Conservation (phyloP, 2,797 vertebrate species). For the Gadopsis bispinosus region DNA sequence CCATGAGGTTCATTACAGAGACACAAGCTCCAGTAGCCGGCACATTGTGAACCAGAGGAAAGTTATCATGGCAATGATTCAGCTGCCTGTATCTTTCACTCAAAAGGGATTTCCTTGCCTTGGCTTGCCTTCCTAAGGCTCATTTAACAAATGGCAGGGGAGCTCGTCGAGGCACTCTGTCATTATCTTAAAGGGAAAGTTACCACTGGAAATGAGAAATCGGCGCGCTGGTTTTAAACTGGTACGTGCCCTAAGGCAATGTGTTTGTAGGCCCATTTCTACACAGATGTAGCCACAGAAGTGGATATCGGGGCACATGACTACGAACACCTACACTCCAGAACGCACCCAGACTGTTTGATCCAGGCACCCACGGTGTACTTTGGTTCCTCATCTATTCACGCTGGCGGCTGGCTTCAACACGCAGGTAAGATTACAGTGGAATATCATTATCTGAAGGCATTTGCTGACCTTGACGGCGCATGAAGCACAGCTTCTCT, state of each 20-base stretch:
- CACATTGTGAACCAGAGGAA: conserved; percentile 78
- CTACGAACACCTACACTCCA: conserved; percentile 23
- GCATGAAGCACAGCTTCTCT: conserved; percentile 52
- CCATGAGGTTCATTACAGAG: conserved; percentile 86
- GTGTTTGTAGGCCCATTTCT: conserved; percentile 36
- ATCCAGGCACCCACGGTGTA: conserved; percentile 33
- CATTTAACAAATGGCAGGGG: conserved; percentile 67
- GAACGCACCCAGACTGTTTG: conserved; percentile 37
- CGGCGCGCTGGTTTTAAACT: conserved; percentile 33
- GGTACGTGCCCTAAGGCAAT: conserved; percentile 24
- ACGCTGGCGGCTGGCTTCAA: conserved; percentile 65
- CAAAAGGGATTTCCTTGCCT: conserved; percentile 78
- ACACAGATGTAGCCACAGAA: conserved; percentile 14
- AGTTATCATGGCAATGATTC: conserved; percentile 83
- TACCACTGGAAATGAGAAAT: conserved; percentile 46
- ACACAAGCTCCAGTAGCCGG: conserved; percentile 75
- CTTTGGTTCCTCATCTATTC: conserved; percentile 55
- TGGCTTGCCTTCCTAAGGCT: conserved; percentile 58
- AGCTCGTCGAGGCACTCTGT: conserved; percentile 65
- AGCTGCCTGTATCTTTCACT: conserved; percentile 78
- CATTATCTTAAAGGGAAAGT: conserved; percentile 55
- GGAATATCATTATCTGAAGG: conserved; percentile 80
- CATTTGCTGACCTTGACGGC: conserved; percentile 79
- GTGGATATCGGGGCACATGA: conserved; percentile 28
- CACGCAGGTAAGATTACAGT: conserved; percentile 80